Evolutionary conservation across 2,113 vertebrate species (phyloP), one percentile per base, ranked within the genome.

Genomic region (Gymnobelideus leadbeateri): DNA sequence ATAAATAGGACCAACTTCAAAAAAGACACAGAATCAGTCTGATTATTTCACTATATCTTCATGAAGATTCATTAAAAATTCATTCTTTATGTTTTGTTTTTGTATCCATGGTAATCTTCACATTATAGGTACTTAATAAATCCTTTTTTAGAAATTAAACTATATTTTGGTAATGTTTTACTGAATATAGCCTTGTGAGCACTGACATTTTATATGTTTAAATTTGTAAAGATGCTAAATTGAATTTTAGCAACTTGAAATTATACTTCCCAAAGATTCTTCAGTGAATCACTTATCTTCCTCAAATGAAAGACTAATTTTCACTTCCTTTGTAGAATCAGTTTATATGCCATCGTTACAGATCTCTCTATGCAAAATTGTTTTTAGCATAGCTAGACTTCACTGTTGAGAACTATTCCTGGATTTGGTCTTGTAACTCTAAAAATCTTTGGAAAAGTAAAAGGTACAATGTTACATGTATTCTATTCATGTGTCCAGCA

Each of bases 281-380:
- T 50, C 91, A 89, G 19, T 46, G 51, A 92, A 49, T 51, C 94
- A 57, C 91, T 92, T 94, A 55, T 51, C 91, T 51, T 93, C 89
- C 89, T 52, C 43, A 91, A 89, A 31, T 28, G 68, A 50, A 47
- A 31, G 21, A 84, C 52, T 96, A 52, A 95, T 90, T 98, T 96
- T 92, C 96, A 55, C 0, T 8, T 50, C 53, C 68, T 97, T 57
- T 94, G 1, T 89, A 89, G 84, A 21, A 37, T 95, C 51, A n/a
- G 47, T 3, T 51, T 89, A 61, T 49, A 28, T 24, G 28, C 25
- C 28, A 57, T 61, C 49, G 12, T 43, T 2, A 6, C 24, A 92
- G 51, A 68, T 0, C 21, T 94, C 51, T 43, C 1, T 28, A 10
- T n/a, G 28, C 19, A 46, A 11, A 91, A 68, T 77, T 8, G 8